Conservation (phyloP, 2,797 vertebrate species). For the Prionace glauca region DNA sequence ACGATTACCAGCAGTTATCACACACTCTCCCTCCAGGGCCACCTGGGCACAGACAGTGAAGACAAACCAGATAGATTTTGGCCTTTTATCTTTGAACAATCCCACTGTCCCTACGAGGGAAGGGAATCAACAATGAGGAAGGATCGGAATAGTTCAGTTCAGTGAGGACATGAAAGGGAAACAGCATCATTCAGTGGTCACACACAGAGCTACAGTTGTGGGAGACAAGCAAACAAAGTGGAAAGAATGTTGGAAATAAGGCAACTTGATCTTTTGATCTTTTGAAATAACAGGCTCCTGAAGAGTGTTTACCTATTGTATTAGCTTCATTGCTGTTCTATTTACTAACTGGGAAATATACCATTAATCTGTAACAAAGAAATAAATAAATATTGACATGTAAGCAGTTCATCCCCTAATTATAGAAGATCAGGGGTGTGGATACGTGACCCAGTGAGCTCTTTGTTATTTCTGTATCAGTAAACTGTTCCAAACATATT, state of each 20-base stretch:
- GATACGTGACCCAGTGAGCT: background rate
- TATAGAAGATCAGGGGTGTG: background rate
- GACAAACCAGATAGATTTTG: background rate
- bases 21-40: background rate
- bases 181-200: slow-evolving; percentile 23
- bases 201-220: background rate
- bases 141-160: background rate
- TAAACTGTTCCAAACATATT: background rate
- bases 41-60: background rate
- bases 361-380: background rate
- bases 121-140: background rate
- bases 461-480: background rate
- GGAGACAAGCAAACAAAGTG: background rate
- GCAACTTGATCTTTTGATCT: slow-evolving; percentile 25
- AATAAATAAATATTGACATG: slow-evolving; percentile 30
- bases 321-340: background rate
- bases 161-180: background rate
- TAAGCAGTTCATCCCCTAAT: background rate
- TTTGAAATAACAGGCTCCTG: background rate
- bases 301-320: slow-evolving; percentile 3
- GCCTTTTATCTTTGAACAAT: background rate
- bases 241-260: background rate
- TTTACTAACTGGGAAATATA: background rate
- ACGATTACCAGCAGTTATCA: background rate
- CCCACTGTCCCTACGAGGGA: background rate